These are phyloP conservation scores for Zhuqinia jingwanae DNA, from an alignment of 2,888 invertebrate genomes.

Conservation along the genomic window DNA sequence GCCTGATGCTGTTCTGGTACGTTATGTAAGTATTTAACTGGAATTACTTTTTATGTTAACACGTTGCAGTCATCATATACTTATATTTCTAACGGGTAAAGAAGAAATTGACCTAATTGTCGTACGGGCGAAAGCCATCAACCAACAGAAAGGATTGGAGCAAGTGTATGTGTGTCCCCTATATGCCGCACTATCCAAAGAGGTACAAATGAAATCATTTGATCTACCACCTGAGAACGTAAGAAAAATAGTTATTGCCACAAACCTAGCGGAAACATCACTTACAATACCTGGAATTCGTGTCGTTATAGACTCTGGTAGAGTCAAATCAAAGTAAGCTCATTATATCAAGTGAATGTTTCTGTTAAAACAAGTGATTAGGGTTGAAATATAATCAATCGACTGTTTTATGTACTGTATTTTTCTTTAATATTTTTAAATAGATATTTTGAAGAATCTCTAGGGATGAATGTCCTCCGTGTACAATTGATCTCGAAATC, in stretches of 20 bases:
- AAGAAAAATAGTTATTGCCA: constrained; percentile 84
- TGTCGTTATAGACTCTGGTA: constrained; percentile 95
- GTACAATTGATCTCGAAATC: constrained; percentile 93
- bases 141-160: constrained; percentile 79
- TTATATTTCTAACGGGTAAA: constrained; percentile 95
- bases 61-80: constrained; percentile 90
- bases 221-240: constrained; percentile 82
- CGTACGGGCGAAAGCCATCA: constrained; percentile 83
- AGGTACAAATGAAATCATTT: constrained; percentile 82
- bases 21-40: too few species aligned
- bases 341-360: too few species aligned
- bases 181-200: constrained; percentile 83
- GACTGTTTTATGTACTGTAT: too few species aligned
- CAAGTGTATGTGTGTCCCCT: constrained; percentile 86
- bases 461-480: constrained; percentile 91
- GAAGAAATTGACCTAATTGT: constrained; percentile 87
- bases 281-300: constrained; percentile 88
- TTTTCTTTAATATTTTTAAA: too few species aligned
- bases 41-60: too few species aligned
- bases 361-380: neutral
- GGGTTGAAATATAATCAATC: too few species aligned
- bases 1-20: too few species aligned
- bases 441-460: constrained; percentile 89
- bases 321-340: constrained; percentile 92
- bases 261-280: constrained; percentile 85